Evolutionary conservation across 1,140 invertebrate genomes (phyloP), one percentile per base, ranked within the genome.

Genomic region (Phenacoccus solenopsis): DNA sequence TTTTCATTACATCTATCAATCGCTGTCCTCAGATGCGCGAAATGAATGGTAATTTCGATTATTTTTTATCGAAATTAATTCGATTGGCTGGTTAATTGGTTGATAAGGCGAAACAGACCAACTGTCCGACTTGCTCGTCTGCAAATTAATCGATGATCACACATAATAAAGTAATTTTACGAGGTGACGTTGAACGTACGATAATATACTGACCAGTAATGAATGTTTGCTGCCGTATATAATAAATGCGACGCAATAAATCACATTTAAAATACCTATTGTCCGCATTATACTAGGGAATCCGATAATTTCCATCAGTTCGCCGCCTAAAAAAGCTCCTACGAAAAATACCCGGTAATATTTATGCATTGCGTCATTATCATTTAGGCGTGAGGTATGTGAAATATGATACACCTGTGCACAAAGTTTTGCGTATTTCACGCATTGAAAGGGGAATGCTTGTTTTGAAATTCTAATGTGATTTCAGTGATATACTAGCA

Each of bases 321-420:
- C 83, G 5, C 88, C 85, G 27, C 88, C 88, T 56, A 87, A 75
- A 49, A 91, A 80, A 4, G 89, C 89, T 71, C 87, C 89, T 88
- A 74, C 57, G 78, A 78, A 69, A n/a, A 4, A 49, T n/a, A 32
- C 5, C 13, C 13, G 13, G 5, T 7, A 32, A 32, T 32, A 32
- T 32, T 32, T 32, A 13, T 7, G 30, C 30, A n/a, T n/a, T n/a
- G n/a, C n/a, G n/a, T n/a, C n/a, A n/a, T n/a, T n/a, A n/a, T n/a
- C n/a, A n/a, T n/a, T n/a, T n/a, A n/a, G n/a, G n/a, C n/a, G n/a
- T n/a, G n/a, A n/a, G n/a, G n/a, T n/a, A n/a, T n/a, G n/a, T n/a
- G n/a, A n/a, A n/a, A n/a, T n/a, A n/a, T n/a, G n/a, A n/a, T n/a
- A n/a, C n/a, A n/a, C n/a, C n/a, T n/a, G n/a, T n/a, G n/a, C n/a